Percentiles rank a stretch among this genome's conserved stretches.
Evolutionary conservation across 2,797 vertebrate species (phyloP).

Genomic region (Aotus griseimembra): DNA sequence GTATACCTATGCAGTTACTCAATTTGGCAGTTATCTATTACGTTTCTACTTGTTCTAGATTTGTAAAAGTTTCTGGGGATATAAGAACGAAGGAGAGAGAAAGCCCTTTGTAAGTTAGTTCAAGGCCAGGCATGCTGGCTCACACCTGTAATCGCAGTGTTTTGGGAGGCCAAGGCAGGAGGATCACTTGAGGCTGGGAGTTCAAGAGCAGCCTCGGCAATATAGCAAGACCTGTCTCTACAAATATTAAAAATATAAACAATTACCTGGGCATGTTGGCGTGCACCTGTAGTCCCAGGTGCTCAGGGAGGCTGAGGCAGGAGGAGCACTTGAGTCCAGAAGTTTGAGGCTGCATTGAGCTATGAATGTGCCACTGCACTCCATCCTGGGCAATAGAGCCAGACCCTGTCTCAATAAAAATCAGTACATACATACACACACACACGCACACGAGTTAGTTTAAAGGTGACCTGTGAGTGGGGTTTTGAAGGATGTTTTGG

Average conservation of each 20-base stretch:
- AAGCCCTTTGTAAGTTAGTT: neutral
- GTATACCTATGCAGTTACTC: fast-evolving
- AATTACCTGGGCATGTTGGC: neutral
- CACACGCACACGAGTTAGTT: neutral
- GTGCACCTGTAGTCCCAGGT: neutral
- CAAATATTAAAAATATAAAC: neutral
- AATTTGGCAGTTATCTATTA: neutral
- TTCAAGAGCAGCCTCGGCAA: neutral
- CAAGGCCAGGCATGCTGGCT: neutral
- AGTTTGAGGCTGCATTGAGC: neutral
- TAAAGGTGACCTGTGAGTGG: neutral
- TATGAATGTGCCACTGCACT: neutral
- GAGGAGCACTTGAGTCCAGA: neutral
- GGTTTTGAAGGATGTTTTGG: neutral
- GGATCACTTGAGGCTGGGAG: neutral
- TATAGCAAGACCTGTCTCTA: neutral
- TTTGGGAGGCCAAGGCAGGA: neutral
- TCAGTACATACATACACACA: neutral
- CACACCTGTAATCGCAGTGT: neutral
- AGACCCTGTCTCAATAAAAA: neutral
- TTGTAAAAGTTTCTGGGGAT: neutral
- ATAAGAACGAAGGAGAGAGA: neutral
- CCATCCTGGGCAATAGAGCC: neutral
- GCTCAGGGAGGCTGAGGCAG: neutral
- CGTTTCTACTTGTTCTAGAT: neutral